Base-by-base conservation (phyloP, 30 jellyfish, hydroid and myxozoan genomes). In the Mastigias papua region DNA sequence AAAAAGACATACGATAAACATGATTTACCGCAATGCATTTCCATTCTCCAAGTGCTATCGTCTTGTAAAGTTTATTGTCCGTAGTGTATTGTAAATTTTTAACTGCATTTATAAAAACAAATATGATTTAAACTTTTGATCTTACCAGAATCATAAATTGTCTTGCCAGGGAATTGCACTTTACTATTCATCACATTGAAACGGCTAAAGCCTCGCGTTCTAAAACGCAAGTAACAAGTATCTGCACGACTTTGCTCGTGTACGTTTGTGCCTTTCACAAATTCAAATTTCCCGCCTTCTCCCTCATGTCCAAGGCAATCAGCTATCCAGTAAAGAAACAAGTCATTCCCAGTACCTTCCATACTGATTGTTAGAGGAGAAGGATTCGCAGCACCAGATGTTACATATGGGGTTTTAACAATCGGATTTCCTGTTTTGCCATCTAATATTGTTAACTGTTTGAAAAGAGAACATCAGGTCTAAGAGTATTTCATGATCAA, bases 291-390 rank as follows among this genome's bases (percentile, higher is more conserved):
- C 16, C 97, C 98, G 58, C 97, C 97, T 76, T 90, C 94, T 31
- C 90, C 92, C 33, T 95, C 97, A 70, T 95, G 98, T 0, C 92
- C 97, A 8, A 72, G 48, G 80, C 99, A 95, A 62, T 90, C 99
- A 48, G 96, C 97, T 11, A 68, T 32, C 99, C 99, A 95, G 91
- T 90, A 91, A 33, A 95, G 86, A 73, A 86, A 91, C 72, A 95
- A 67, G 71, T 95, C 99, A 74, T 95, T 95, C 31, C 99, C 99
- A 35, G 48, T 37, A 48, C 99, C 99, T 66, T 95, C 93, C 94
- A 90, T 82, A 87, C 98, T 90, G 51, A 95, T 93, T 21, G 94
- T 34, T 35, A 95, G 82, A 25, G 98, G 98, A 5, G 99, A 95
- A 20, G 98, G 78, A 73, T 90, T 86, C 2, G 98, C 92, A 2